A percentile compares a stretch with the other conserved stretches of the same genome.
Evolutionary conservation across 2,797 vertebrate genomes (phyloP).

Genomic region (Ibycter americanus): DNA sequence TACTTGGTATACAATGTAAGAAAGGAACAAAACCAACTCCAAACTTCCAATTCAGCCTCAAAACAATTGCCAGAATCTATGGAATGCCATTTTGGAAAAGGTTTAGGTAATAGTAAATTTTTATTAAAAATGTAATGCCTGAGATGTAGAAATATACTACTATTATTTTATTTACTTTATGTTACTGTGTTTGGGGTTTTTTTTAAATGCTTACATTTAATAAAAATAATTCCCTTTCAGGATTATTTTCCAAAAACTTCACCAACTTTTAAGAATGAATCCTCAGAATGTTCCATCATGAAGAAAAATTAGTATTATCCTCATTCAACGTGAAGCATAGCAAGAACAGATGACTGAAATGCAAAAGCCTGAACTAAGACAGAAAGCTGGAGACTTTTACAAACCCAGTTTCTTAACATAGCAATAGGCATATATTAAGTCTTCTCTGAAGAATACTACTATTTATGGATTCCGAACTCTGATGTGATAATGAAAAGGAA

Average conservation of each 20-base stretch:
- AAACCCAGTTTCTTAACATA: not conserved
- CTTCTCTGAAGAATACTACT: not conserved
- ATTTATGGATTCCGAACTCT: not conserved
- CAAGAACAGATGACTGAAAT: not conserved
- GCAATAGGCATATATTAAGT: accelerated
- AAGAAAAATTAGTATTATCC: not conserved
- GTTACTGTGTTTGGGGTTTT: not conserved
- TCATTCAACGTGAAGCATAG: not conserved
- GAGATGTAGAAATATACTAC: not conserved
- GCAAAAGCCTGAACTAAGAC: not conserved
- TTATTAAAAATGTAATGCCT: not conserved
- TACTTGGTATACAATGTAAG: not conserved
- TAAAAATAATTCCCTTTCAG: not conserved
- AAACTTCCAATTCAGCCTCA: not conserved
- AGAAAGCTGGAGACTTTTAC: not conserved
- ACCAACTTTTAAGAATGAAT: not conserved
- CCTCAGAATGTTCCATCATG: not conserved
- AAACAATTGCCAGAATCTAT: not conserved
- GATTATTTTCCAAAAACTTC: not conserved
- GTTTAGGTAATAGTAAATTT: not conserved
- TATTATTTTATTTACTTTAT: not conserved
- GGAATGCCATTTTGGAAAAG: not conserved
- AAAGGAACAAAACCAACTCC: not conserved
- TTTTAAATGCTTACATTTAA: not conserved
- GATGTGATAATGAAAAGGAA: not conserved